phyloP scores from a whole-genome alignment of 2,888 invertebrate genomes.

The Malthinus seriepunctatus region DNA sequence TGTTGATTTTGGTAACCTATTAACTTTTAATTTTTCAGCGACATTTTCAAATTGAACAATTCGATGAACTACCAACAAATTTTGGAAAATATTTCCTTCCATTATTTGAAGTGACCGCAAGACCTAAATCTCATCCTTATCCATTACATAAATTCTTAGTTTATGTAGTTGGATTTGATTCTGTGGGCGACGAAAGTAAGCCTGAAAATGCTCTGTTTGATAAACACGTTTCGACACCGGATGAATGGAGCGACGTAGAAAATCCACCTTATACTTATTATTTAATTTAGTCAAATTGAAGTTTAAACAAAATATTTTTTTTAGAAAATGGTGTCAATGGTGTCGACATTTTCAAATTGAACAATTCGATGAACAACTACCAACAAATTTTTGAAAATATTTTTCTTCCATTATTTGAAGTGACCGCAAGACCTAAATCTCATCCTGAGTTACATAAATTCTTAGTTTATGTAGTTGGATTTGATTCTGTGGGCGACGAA shows the following conservation, averaged over 20 bases:
- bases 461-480: slow-evolving; percentile 83
- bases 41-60: slow-evolving; percentile 95
- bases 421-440: slow-evolving; percentile 86
- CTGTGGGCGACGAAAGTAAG: slow-evolving; percentile 99
- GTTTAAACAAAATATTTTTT: too few species aligned
- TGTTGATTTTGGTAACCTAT: slow-evolving; percentile 88
- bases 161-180: slow-evolving; percentile 96
- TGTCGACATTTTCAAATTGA: slow-evolving; percentile 96
- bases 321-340: too few species aligned
- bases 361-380: slow-evolving; percentile 93
- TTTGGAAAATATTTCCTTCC: slow-evolving; percentile 91
- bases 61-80: slow-evolving; percentile 97
- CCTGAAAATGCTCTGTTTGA: slow-evolving; percentile 93
- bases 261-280: slow-evolving; percentile 99
- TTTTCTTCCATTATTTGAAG: slow-evolving; percentile 96
- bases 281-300: too few species aligned
- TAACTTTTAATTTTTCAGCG: slow-evolving; percentile 69
- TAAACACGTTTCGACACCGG: slow-evolving; percentile 78
- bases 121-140: slow-evolving; percentile 90
- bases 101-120: slow-evolving; percentile 93
- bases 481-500: slow-evolving; percentile 99
- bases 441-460: slow-evolving; percentile 89
- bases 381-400: slow-evolving; percentile 92
- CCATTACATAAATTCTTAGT: slow-evolving; percentile 69
- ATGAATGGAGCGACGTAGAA: slow-evolving; percentile 84